Percentiles rank a stretch among this genome's conserved stretches.
Conservation (phyloP, 2,797 vertebrate genomes). For the Fundulus diaphanus region DNA sequence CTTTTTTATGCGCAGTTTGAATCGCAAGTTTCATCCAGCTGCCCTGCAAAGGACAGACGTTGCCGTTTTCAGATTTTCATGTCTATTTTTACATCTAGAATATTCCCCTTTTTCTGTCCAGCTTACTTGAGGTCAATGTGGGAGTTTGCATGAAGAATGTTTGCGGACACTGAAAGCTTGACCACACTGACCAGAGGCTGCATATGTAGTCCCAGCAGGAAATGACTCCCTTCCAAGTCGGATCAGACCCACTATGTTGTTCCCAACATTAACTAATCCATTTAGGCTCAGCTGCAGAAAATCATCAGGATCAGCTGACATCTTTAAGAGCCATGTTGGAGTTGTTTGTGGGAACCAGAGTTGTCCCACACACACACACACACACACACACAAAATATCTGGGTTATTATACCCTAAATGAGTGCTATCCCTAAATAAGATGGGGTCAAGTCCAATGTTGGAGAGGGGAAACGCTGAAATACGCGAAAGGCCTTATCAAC, state of each 20-base stretch:
- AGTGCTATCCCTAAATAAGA: not conserved
- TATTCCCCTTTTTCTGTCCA: conserved; percentile 33
- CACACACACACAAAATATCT: not conserved
- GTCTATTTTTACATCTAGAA: conserved; percentile 44
- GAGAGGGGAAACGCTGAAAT: not conserved
- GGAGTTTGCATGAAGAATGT: conserved; percentile 65
- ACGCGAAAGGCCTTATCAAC: conserved; percentile 63
- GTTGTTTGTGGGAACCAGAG: conserved; percentile 12
- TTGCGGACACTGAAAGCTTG: conserved; percentile 46
- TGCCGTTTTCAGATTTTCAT: conserved; percentile 28
- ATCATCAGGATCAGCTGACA: conserved; percentile 39
- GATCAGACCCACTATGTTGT: conserved; percentile 46
- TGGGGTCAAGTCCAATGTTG: not conserved
- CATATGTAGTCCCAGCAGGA: conserved; percentile 66
- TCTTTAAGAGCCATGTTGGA: conserved; percentile 8
- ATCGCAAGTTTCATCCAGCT: not conserved
- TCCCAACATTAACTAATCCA: conserved; percentile 36
- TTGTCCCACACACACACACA: not conserved
- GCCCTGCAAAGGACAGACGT: conserved; percentile 5
- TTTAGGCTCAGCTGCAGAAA: conserved; percentile 48
- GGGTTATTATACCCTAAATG: not conserved
- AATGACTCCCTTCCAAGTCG: conserved; percentile 69
- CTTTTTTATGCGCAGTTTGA: conserved; percentile 10
- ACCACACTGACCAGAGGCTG: conserved; percentile 53
- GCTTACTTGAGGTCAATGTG: conserved; percentile 59